A percentile compares a stretch with the other conserved stretches of the same genome.
phyloP scores from a whole-genome alignment of 2,888 invertebrate genomes.

The Dioctria rufipes region DNA sequence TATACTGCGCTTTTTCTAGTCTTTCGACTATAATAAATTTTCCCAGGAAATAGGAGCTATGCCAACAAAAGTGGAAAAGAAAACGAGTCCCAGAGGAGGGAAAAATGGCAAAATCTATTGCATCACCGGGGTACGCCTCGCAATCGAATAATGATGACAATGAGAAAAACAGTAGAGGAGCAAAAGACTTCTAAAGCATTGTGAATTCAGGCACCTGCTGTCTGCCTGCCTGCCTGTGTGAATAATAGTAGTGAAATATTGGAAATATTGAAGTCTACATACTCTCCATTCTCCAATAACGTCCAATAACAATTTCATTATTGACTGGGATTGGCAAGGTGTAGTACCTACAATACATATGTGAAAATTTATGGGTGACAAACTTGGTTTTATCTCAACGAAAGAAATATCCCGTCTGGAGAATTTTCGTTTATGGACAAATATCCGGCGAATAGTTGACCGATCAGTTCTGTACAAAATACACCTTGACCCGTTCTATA shows the following conservation, averaged over 20 bases:
- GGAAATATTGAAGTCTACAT: slow-evolving; percentile 4
- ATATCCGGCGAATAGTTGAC: too few relatives aligned
- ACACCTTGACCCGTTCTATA: too few relatives aligned
- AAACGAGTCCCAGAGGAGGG: neutral
- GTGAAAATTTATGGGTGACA: neutral
- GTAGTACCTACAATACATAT: neutral
- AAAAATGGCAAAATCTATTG: slow-evolving; percentile 25
- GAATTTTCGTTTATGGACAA: neutral
- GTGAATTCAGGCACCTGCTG: slow-evolving; percentile 19
- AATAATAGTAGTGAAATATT: slow-evolving; percentile 20
- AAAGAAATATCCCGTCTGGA: neutral
- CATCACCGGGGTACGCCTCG: slow-evolving; percentile 17
- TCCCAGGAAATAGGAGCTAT: slow-evolving; percentile 1
- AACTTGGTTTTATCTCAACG: neutral
- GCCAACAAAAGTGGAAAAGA: neutral
- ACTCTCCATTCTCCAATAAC: too few relatives aligned
- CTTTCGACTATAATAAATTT: slow-evolving; percentile 26
- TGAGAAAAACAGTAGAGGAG: slow-evolving; percentile 16
- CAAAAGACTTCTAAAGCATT: neutral
- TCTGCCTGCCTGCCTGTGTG: neutral
- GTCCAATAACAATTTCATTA: slow-evolving; percentile 23
- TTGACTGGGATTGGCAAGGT: slow-evolving; percentile 8
- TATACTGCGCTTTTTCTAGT: neutral
- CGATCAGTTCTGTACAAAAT: too few relatives aligned
- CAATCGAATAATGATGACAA: slow-evolving; percentile 41